Evolutionary conservation across 2,797 vertebrate genomes (phyloP).

Genomic region (Alauda arvensis): DNA sequence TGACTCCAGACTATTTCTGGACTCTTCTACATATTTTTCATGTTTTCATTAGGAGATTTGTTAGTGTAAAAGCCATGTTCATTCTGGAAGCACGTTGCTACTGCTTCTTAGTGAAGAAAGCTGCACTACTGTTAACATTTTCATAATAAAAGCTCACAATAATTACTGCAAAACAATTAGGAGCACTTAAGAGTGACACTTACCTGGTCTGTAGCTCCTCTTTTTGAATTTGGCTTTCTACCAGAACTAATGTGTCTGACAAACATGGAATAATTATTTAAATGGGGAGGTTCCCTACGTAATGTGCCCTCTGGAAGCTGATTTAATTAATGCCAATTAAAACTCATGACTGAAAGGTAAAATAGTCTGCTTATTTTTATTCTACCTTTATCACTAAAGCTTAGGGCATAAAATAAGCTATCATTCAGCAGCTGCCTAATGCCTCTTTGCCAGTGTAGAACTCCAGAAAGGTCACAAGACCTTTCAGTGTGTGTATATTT

Average conservation of each 20-base stretch:
- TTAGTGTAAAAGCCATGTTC: neutral
- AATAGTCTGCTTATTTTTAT: neutral
- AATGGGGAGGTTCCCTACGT: neutral
- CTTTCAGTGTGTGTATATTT: neutral
- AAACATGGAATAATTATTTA: conserved; percentile 45
- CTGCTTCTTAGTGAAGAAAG: neutral
- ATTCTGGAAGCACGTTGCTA: neutral
- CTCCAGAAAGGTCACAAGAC: neutral
- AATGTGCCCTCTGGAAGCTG: conserved; percentile 5
- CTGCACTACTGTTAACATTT: neutral
- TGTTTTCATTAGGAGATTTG: neutral
- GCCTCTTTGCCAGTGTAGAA: neutral
- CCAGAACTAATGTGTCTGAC: conserved; percentile 37
- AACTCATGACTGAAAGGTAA: conserved; percentile 25
- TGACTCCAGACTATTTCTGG: neutral
- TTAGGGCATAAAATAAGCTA: neutral
- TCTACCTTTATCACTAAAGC: neutral
- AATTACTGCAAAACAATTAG: conserved; percentile 46
- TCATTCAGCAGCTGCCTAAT: neutral
- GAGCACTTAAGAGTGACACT: conserved; percentile 16
- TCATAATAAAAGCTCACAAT: conserved; percentile 7
- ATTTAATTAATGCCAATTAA: conserved; percentile 51
- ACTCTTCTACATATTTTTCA: neutral
- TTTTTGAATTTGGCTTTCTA: conserved; percentile 37
- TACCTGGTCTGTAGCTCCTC: neutral